Evolutionary conservation across 2,113 vertebrate species (phyloP), one percentile per base, ranked within the genome.

Genomic region (Chrysochloris asiatica): DNA sequence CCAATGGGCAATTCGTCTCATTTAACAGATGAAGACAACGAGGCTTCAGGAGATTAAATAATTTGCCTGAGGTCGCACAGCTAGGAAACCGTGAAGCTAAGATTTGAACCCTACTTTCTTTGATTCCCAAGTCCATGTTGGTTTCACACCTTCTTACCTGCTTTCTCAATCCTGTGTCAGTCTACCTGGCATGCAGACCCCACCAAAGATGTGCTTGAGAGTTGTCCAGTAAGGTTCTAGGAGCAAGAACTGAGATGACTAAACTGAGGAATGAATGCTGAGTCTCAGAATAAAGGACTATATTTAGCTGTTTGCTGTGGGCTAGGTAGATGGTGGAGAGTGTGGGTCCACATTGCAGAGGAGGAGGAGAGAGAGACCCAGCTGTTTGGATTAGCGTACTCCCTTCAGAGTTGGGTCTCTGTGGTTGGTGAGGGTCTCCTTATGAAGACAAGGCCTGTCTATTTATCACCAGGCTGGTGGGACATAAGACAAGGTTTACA

Each of bases 261-360:
- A 69, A 78, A 38, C 83, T 72, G 88, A 86, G 83, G 82, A 72
- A 73, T 69, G 78, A 52, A 83, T 83, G 76, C 24, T 26, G 50
- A 71, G 43, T 80, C 79, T 92, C 69, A 77, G n/a, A 91, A 54
- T 61, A 83, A 63, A 72, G 36, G 41, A 50, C 91, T 92, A 45
- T 96, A 72, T 90, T 85, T 87, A 91, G 93, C 75, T 89, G 48
- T 89, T 93, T 89, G 69, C 77, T 59, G 19, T 56, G 65, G 89
- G 91, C 89, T 71, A 47, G 48, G 84, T 87, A 72, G 73, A 52
- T 83, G 47, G 61, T 69, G 19, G 65, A 50, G 61, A 63, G 48
- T 52, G 26, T 79, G 43, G 72, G 59, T 26, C 33, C 26, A 52
- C 45, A 48, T 4, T 30, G 9, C 8, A 6, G 43, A 2, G 45